A percentile compares a stretch with the other conserved stretches of the same genome.
Conservation (phyloP, 2,113 vertebrate genomes). For the Cichladusa arquata region DNA sequence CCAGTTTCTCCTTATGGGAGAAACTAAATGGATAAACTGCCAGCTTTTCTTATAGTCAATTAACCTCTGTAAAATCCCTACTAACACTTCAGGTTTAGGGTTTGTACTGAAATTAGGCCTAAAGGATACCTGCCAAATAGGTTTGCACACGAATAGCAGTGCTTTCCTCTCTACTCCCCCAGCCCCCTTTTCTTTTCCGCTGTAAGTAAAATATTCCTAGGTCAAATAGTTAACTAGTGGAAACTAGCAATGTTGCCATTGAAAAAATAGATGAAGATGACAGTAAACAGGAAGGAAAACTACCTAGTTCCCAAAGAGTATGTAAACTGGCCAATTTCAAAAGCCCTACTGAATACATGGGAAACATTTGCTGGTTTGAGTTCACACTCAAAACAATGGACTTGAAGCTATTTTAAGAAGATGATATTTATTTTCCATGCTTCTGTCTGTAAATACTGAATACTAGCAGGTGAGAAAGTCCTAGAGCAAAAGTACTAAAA, state of each 20-base stretch:
- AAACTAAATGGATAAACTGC: background rate
- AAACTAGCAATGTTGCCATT: background rate
- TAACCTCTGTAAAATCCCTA: background rate
- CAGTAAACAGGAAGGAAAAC: background rate
- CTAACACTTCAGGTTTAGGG: background rate
- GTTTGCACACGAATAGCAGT: background rate
- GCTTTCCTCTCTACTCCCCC: background rate
- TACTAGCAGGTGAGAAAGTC: background rate
- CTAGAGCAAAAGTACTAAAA: background rate
- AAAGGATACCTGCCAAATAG: background rate
- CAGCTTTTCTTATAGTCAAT: background rate
- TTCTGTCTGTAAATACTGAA: background rate
- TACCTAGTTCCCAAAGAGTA: background rate
- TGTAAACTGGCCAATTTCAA: background rate
- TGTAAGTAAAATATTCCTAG: background rate
- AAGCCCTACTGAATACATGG: background rate
- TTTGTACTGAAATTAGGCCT: background rate
- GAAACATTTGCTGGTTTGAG: background rate
- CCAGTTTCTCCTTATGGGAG: background rate
- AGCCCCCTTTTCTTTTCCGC: fast-evolving
- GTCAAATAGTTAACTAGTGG: background rate
- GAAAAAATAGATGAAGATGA: background rate
- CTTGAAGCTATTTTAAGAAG: background rate
- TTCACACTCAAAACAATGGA: too few relatives aligned
- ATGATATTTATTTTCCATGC: background rate